Evolutionary conservation across 2,113 vertebrate genomes (phyloP), one percentile per base, ranked within the genome.

Genomic region (Malurus alboscapulatus): DNA sequence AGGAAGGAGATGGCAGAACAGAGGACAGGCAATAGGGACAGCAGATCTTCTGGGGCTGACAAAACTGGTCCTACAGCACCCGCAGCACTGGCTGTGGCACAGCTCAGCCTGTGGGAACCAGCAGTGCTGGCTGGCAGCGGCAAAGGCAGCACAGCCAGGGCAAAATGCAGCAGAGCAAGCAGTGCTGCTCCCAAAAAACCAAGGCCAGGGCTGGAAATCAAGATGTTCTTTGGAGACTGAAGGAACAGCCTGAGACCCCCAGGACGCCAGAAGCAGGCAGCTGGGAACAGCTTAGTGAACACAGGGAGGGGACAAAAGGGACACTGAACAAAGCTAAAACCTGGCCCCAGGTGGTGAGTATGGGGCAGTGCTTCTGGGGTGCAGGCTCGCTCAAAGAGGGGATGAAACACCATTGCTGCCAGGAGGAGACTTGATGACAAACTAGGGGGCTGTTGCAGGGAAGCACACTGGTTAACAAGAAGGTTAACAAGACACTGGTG

Each of bases 281-380:
- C 15, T 69, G 42, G 65, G 19, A 86, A 75, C 1, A 2, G 42
- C 77, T 84, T 45, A 50, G 17, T 22, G 14, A n/a, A 44, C 13
- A 29, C 19, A 57, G 21, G 16, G 17, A 95, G 27, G 15, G 20
- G 48, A 87, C 25, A 2, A 2, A 62, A 87, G 50, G 42, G 25
- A n/a, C 45, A 61, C 42, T 0, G 42, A 84, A 44, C 51, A 34
- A 87, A 87, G 67, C 21, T n/a, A 47, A 75, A 62, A 12, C 11
- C n/a, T 77, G 0, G 2, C 10, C 36, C 24, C 0, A 0, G 14
- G 24, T 1, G 1, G n/a, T 44, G 45, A 32, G 12, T n/a, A 65
- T 1, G 2, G 34, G 25, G 17, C 68, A 77, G 38, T 36, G 25
- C 27, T 94, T 38, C 68, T 66, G 34, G 47, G 7, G 21, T 42